Evolutionary conservation across 2,888 invertebrate genomes (phyloP), one percentile per base, ranked within the genome.

Genomic region (Didymodactylos carnosus): DNA sequence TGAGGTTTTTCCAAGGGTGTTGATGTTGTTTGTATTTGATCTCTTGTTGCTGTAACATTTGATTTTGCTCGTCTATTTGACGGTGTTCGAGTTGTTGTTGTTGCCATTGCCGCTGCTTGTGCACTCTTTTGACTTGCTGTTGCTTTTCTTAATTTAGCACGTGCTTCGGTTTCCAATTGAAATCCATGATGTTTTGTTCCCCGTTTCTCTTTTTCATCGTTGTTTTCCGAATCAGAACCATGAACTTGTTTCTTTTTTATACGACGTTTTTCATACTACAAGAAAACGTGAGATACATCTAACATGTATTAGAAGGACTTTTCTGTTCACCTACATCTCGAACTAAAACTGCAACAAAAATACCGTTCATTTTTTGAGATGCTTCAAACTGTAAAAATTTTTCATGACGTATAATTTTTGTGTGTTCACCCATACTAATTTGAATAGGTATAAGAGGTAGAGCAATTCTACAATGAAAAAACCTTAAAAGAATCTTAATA

Each of bases 291-390:
- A n/a, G n/a, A n/a, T n/a, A n/a, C n/a, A n/a, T n/a, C n/a, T n/a
- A n/a, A n/a, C n/a, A n/a, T n/a, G n/a, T n/a, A n/a, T n/a, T n/a
- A n/a, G n/a, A n/a, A n/a, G n/a, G n/a, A n/a, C n/a, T n/a, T n/a
- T n/a, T n/a, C n/a, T n/a, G n/a, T n/a, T n/a, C n/a, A n/a, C n/a
- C n/a, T 69, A 74, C 74, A 53, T 74, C 74, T 29, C 74, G 40
- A n/a, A 71, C 23, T 39, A 74, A 41, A 6, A 74, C 23, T 19
- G 70, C 74, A 25, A 74, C 69, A 41, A 74, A 74, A 29, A 43
- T 53, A 16, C 74, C 74, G 39, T 74, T 74, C 74, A 74, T 74
- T 43, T 70, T 70, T 35, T 71, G 62, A 25, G 74, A 74, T 29
- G 71, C 53, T 27, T 70, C 71, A n/a, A 74, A 74, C 40, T 74